These are phyloP conservation scores for Chondrosia reniformis DNA, from an alignment of 37 sponge, comb jelly and placozoan genomes.

Conservation along the genomic window DNA sequence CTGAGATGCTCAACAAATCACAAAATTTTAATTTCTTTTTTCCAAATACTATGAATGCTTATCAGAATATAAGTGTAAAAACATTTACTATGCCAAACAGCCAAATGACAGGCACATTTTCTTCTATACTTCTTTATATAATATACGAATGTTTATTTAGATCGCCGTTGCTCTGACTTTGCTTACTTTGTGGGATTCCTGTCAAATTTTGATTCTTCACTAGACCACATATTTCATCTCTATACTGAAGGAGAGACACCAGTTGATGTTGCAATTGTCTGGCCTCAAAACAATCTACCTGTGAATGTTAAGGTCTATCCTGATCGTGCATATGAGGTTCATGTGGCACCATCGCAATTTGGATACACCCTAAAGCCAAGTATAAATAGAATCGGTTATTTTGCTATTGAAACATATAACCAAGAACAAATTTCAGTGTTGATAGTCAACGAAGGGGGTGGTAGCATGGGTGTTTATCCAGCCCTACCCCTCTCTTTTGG, in stretches of 20 bases:
- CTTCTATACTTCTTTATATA: too few species aligned
- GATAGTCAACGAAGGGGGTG: neutral
- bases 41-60: too few species aligned
- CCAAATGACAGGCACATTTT: too few species aligned
- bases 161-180: conserved; percentile 12
- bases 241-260: neutral
- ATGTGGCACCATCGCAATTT: neutral
- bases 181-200: neutral
- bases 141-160: too few species aligned
- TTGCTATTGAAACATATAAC: neutral
- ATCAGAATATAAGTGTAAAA: too few species aligned
- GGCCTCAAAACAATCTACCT: neutral
- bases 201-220: neutral
- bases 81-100: too few species aligned
- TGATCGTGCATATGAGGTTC: neutral
- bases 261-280: neutral
- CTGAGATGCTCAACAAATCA: too few species aligned
- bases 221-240: too few species aligned
- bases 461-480: conserved; percentile 3
- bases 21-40: too few species aligned
- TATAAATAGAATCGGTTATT: neutral
- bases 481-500: neutral
- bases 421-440: neutral
- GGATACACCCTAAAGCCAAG: neutral
- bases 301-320: neutral